Base-by-base conservation (phyloP, 2,888 invertebrate genomes). In the Melipona beecheii region DNA sequence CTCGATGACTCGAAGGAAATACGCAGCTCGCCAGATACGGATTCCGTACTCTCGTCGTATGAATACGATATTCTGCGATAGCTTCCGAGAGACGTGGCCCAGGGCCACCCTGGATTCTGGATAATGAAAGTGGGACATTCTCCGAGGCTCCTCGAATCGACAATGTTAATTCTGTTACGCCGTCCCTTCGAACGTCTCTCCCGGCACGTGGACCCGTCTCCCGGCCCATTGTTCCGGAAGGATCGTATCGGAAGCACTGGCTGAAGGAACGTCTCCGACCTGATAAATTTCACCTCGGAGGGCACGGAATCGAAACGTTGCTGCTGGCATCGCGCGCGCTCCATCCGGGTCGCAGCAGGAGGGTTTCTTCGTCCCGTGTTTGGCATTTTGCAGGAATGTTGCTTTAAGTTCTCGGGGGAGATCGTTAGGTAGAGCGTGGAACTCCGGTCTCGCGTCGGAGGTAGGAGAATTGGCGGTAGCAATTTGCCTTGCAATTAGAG, bases 61-160 rank as follows among this genome's bases (percentile, higher is more conserved):
- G 83, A 84, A 83, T 74, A 75, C 81, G 71, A 84, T 84, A 74
- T 84, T 68, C 75, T 31, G 62, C 17, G 62, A 43, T 36, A 50
- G 70, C 73, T 60, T 27, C 54, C 65, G 60, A 75, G 69, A 75
- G 69, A 70, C 27, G 65, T 58, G 60, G 71, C 77, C 58, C 11
- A 17, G 11, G 43, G 70, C 24, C 31, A 56, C 15, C 58, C 3
- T 50, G 56, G 71, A 78, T 78, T 54, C 65, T 31, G 52, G 81
- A 81, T 84, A 81, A 84, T 78, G 81, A 81, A 84, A 84, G 81
- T 84, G 71, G 83, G 69, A 68, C 83, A 75, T 71, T 78, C 66
- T 31, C 50, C 65, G n/a, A 15, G 68, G 27, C 76, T 62, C 50
- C 75, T 56, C 49, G 58, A 76, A 74, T 83, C 76, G 81, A 43